Base-by-base conservation (phyloP, 30 jellyfish, hydroid and myxozoan species). In the Aurelia aurita region DNA sequence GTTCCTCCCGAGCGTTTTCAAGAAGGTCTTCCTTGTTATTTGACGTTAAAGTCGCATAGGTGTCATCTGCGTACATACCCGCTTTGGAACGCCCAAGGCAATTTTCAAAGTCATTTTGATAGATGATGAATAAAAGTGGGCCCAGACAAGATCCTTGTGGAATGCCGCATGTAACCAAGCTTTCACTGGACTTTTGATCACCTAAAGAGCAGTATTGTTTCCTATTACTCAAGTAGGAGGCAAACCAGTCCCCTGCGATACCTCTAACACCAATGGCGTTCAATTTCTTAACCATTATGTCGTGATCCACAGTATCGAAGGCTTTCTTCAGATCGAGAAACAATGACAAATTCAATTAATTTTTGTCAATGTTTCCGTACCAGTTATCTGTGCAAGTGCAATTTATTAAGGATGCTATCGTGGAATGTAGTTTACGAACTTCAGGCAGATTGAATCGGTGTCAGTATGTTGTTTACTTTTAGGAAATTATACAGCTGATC, bases 1-100 rank as follows among this genome's bases (percentile, higher is more conserved):
- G n/a, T n/a, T n/a, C 61, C 61, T 18, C 61, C 61, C 61, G 61
- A 49, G 61, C 61, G 61, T 49, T 49, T 49, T 49, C 61, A 49
- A 49, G 61, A 18, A 49, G 61, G 12, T 49, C 61, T 49, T 49
- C 61, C 61, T 49, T 49, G 61, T 18, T 49, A 49, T 49, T 18
- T 10, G 61, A 49, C 61, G 18, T 49, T 18, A 49, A 49, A 49
- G 61, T 49, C 61, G 18, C 61, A 49, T 49, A 18, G 18, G 61
- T 49, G 61, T 49, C 61, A 49, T 49, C 61, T 49, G 61, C 61
- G 18, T 18, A n/a, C n/a, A n/a, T 18, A 49, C 61, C 12, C 61
- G 18, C 18, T 10, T 18, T 49, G 15, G 18, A 49, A 49, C 18
- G 61, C 61, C 61, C 12, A 12, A 49, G 12, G 61, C 18, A 49